A percentile compares a stretch with the other conserved stretches of the same genome.
phyloP scores from a whole-genome alignment of 1,140 invertebrate species.

The Heliconius himera region DNA sequence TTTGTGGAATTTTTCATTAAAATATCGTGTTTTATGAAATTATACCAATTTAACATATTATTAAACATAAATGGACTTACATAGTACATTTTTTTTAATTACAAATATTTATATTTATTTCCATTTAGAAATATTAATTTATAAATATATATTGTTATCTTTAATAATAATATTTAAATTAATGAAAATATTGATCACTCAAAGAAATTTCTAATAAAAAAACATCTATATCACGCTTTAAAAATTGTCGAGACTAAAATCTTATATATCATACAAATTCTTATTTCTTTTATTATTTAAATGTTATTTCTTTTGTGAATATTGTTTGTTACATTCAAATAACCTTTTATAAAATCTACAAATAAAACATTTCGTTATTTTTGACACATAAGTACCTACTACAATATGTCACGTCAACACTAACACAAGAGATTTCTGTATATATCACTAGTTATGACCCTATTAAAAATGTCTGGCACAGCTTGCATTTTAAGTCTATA shows the following conservation, averaged over 20 bases:
- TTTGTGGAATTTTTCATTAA: slow-evolving; percentile 8
- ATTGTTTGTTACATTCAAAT: no score
- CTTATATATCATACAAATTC: no score
- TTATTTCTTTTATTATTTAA: no score
- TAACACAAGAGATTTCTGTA: not conserved
- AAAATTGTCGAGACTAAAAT: no score
- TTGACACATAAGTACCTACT: not conserved
- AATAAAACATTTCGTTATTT: not conserved
- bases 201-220: no score
- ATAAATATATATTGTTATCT: no score
- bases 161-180: no score
- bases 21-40: not conserved
- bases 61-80: not conserved
- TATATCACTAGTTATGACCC: not conserved
- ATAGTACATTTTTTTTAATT: not conserved
- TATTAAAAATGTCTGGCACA: slow-evolving; percentile 13
- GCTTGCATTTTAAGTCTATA: slow-evolving; percentile 8
- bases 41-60: not conserved
- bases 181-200: no score
- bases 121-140: no score
- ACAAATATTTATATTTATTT: no score
- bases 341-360: not conserved
- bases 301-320: no score
- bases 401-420: not conserved
- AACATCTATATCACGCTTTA: no score